Evolutionary conservation across 2,113 vertebrate genomes (phyloP).

Genomic region (Sphyrna mokarran): DNA sequence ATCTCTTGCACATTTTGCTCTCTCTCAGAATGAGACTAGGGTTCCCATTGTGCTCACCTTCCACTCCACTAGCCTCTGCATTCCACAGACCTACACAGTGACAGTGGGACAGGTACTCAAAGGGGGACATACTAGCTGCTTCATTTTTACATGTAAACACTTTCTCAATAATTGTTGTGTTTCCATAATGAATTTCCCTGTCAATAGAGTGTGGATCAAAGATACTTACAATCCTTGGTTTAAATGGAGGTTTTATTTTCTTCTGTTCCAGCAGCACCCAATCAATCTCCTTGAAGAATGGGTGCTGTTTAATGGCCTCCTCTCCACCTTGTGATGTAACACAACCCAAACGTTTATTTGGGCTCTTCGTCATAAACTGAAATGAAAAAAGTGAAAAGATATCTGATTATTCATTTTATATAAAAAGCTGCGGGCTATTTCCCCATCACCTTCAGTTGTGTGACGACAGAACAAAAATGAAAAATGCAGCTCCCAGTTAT

Average conservation of each 20-base stretch:
- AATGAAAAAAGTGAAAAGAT: slow-evolving; percentile 40
- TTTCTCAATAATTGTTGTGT: not conserved
- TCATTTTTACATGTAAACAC: not conserved
- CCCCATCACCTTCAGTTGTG: not conserved
- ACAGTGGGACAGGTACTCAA: too few species aligned
- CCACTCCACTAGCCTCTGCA: not conserved
- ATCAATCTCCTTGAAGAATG: slow-evolving; percentile 97
- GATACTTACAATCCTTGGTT: slow-evolving; percentile 91
- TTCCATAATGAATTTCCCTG: not conserved
- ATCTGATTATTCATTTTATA: not conserved
- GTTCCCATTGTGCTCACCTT: not conserved
- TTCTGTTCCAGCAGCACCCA: slow-evolving; percentile 92
- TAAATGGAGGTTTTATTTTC: slow-evolving; percentile 94
- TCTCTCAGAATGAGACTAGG: not conserved
- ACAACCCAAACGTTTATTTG: slow-evolving; percentile 88
- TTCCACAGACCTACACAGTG: not conserved
- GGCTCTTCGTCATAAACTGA: slow-evolving; percentile 98
- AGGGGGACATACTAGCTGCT: not conserved
- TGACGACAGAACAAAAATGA: not conserved
- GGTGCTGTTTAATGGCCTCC: slow-evolving; percentile 88
- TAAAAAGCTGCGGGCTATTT: not conserved
- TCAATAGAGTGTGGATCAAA: not conserved
- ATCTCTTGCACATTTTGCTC: not conserved
- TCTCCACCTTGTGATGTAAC: slow-evolving; percentile 82
- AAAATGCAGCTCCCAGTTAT: not conserved